Evolutionary conservation across 2,113 vertebrate genomes (phyloP).

Genomic region (Rostratula benghalensis): DNA sequence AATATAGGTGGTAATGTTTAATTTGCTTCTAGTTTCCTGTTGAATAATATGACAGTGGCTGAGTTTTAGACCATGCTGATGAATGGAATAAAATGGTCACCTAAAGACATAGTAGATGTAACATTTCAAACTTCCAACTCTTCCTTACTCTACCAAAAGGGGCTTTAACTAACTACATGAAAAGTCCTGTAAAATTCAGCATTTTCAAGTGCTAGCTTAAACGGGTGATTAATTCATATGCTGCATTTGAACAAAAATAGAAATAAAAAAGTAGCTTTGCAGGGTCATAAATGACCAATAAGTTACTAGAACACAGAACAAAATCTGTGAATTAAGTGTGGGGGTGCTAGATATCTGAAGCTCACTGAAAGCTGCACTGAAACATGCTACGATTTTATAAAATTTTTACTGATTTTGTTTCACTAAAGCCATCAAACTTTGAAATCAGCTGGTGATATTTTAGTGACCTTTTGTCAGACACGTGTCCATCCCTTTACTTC

Average conservation of each 20-base stretch:
- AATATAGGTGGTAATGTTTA: background rate
- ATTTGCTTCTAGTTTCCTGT: background rate
- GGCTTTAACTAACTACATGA: background rate
- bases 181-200: background rate
- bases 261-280: background rate
- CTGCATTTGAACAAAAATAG: background rate
- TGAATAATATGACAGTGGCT: background rate
- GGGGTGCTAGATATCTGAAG: background rate
- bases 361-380: background rate
- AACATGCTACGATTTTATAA: background rate
- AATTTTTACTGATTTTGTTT: background rate
- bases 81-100: background rate
- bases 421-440: background rate
- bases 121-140: background rate
- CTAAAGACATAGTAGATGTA: background rate
- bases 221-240: background rate
- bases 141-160: background rate
- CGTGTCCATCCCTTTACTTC: rapidly evolving
- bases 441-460: background rate
- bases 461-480: background rate
- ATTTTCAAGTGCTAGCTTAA: background rate
- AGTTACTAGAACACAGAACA: background rate
- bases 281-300: background rate
- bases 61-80: background rate
- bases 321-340: background rate